Percentiles rank a stretch among this genome's conserved stretches.
phyloP scores from a whole-genome alignment of 2,888 invertebrate genomes.

The Hyalella azteca region DNA sequence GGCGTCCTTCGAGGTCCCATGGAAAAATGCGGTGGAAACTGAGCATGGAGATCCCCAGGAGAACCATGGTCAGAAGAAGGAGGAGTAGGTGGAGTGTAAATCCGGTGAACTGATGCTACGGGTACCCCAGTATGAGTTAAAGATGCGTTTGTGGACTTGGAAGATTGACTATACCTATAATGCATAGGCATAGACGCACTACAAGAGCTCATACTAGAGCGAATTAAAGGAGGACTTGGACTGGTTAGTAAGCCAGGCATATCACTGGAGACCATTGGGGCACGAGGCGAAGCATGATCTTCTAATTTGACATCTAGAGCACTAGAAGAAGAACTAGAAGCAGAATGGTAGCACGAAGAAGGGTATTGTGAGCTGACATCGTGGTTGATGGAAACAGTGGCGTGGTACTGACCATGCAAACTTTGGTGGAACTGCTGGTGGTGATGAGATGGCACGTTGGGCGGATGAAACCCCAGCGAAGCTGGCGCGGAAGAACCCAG shows the following conservation, averaged over 20 bases:
- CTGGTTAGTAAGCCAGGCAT: slow-evolving; percentile 18
- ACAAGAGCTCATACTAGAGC: not conserved
- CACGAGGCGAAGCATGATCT: not conserved
- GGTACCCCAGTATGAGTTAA: not conserved
- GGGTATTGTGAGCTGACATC: not conserved
- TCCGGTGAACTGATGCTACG: not conserved
- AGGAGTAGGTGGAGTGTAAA: slow-evolving; percentile 52
- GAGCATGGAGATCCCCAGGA: slow-evolving; percentile 33
- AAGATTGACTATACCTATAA: slow-evolving; percentile 1
- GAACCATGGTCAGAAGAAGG: slow-evolving; percentile 54
- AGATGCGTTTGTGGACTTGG: not conserved
- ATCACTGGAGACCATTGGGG: not conserved
- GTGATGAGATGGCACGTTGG: slow-evolving; percentile 69
- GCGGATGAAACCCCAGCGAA: not conserved
- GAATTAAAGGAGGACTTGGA: slow-evolving; percentile 17
- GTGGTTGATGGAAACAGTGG: not conserved
- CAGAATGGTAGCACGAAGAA: not conserved
- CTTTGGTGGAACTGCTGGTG: slow-evolving; percentile 33
- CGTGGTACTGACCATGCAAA: slow-evolving; percentile 11
- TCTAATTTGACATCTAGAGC: slow-evolving; percentile 9
- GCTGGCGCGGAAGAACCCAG: slow-evolving; percentile 24
- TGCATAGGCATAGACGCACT: not conserved
- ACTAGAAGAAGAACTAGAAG: not conserved
- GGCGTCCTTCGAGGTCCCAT: not conserved
- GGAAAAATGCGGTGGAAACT: slow-evolving; percentile 20